Base-by-base conservation (phyloP, 2,888 invertebrate genomes). In the Ochropleura plecta region DNA sequence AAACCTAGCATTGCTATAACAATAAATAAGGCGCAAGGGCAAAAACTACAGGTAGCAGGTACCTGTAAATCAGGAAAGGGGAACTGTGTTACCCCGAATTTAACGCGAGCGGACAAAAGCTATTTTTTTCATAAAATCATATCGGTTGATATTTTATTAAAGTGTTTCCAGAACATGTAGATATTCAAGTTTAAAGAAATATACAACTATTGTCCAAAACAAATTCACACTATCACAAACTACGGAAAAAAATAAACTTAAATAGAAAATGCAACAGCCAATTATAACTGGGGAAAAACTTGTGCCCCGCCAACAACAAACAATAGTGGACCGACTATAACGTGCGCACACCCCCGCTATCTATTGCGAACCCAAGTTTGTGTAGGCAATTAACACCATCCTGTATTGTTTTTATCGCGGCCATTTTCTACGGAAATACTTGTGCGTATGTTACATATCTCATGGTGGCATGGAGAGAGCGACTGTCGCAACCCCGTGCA, bases 351-450 rank as follows among this genome's bases (percentile, higher is more conserved):
- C 64, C 60, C n/a, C 51, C n/a, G 63, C 64, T 59, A 62, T 73
- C 80, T 64, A 30, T 74, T 66, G 20, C 62, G 71, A 60, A 55
- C 20, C 53, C 46, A 81, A 82, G 55, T 81, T 81, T 16, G 63
- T 70, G 49, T 18, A 30, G 20, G 66, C 77, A 84, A 82, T 82
- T 81, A 82, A 64, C 82, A 72, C 66, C 66, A 76, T 0, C 51
- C 51, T 42, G 60, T 76, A 81, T 84, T 63, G 76, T 72, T 81
- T 81, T 64, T 70, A 72, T 81, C 42, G 30, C 40, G 6, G 62
- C 44, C 42, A 64, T 71, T 70, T 71, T 68, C 55, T 55, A 16
- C 9, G n/a, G 51, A 62, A 75, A 69, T 67, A 60, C 64, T 64
- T 64, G 42, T 53, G 16, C 0, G 48, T 75, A 9, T 7, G 12